Evolutionary conservation across 2,113 vertebrate species (phyloP).

Genomic region (Camarhynchus parvulus): DNA sequence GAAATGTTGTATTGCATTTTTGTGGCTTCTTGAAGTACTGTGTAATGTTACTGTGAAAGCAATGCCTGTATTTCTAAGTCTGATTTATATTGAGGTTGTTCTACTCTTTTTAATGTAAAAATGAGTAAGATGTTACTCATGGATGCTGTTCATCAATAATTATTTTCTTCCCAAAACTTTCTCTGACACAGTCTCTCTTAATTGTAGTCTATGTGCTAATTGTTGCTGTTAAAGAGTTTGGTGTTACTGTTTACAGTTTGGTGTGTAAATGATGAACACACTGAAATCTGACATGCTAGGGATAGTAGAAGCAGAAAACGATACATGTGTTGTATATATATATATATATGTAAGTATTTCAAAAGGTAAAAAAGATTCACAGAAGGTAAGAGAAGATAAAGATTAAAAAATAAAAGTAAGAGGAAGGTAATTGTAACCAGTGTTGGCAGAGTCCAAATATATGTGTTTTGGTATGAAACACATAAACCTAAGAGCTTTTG

Average conservation of each 20-base stretch:
- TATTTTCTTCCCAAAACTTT: background rate
- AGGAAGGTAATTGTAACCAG: background rate
- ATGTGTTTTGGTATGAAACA: background rate
- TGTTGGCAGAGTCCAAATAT: background rate
- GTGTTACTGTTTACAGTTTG: background rate
- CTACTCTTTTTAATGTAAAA: background rate
- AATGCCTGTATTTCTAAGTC: background rate
- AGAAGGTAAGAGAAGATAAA: background rate
- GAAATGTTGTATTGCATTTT: background rate
- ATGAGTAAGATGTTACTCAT: background rate
- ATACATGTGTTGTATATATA: fast-evolving
- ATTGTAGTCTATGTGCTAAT: background rate
- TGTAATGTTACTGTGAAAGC: background rate
- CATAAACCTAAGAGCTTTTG: background rate
- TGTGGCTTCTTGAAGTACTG: background rate
- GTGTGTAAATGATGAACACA: background rate
- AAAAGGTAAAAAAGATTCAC: background rate
- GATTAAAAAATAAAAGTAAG: background rate
- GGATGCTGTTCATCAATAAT: background rate
- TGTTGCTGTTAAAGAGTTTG: background rate
- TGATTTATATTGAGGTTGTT: background rate
- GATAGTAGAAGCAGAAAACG: background rate
- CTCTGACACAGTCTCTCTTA: background rate
- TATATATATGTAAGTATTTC: background rate
- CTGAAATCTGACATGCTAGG: background rate